Evolutionary conservation across 2,113 vertebrate genomes (phyloP).

Genomic region (Carlito syrichta): DNA sequence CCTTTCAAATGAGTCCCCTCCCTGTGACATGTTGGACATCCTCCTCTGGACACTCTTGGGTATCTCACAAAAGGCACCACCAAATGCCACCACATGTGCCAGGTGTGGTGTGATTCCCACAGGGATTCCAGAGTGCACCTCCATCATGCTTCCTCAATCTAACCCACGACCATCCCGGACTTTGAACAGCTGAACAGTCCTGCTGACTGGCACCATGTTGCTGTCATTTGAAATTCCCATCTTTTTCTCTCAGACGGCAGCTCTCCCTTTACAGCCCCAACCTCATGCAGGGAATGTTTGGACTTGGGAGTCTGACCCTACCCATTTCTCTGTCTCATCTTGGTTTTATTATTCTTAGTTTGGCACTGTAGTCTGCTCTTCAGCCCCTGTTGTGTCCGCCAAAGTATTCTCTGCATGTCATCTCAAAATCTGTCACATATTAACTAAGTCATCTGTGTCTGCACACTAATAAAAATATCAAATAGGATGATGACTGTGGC

Average conservation of each 20-base stretch:
- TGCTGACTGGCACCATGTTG: fast-evolving
- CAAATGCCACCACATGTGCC: not conserved
- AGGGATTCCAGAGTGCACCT: not conserved
- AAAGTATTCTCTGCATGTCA: not conserved
- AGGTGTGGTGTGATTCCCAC: not conserved
- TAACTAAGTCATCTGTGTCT: not conserved
- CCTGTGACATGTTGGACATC: not conserved
- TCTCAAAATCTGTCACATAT: conserved; percentile 12
- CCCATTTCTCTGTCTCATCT: not conserved
- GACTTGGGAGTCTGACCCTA: not conserved
- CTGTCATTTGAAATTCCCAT: not conserved
- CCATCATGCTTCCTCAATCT: not conserved
- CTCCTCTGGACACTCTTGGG: not conserved
- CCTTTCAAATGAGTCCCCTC: not conserved
- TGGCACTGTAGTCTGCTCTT: not conserved
- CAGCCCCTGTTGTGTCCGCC: not conserved
- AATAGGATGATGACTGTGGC: not conserved
- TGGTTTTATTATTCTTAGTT: not conserved
- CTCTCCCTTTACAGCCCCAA: not conserved
- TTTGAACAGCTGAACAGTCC: not conserved
- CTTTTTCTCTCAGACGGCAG: not conserved
- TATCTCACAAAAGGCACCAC: not conserved
- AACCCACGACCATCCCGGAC: not conserved
- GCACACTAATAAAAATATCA: conserved; percentile 35
- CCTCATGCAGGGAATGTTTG: not conserved